phyloP scores from a whole-genome alignment of 2,888 invertebrate species.

The Saturnia japonica region DNA sequence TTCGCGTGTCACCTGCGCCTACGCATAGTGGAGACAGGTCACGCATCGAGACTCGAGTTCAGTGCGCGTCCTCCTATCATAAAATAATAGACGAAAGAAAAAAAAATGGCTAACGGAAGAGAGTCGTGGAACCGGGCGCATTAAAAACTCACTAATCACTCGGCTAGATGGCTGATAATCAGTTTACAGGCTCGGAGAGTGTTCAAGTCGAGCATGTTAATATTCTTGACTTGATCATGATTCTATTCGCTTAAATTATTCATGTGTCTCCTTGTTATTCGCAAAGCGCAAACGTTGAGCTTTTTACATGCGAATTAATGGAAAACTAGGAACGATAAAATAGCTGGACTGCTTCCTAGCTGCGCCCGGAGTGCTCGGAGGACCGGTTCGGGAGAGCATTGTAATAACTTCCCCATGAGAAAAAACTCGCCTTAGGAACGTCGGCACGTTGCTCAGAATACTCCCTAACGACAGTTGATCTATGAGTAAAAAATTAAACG shows the following conservation, averaged over 20 bases:
- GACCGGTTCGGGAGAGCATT: constrained; percentile 61
- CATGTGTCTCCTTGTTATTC: constrained; percentile 54
- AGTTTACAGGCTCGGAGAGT: constrained; percentile 23
- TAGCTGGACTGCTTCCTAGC: constrained; percentile 59
- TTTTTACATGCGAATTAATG: constrained; percentile 53
- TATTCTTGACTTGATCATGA: constrained; percentile 52
- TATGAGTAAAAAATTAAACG: neutral
- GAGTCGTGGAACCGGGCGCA: constrained; percentile 64
- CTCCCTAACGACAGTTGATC: constrained; percentile 38
- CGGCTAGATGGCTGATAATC: constrained; percentile 38
- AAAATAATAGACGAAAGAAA: constrained; percentile 63
- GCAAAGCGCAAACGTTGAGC: constrained; percentile 42
- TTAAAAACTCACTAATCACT: constrained; percentile 56
- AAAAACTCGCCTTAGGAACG: constrained; percentile 52
- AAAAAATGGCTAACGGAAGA: constrained; percentile 71
- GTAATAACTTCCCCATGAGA: constrained; percentile 58
- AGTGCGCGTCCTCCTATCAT: constrained; percentile 60
- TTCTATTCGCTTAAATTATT: constrained; percentile 49
- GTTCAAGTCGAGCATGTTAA: constrained; percentile 36
- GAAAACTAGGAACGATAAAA: constrained; percentile 50
- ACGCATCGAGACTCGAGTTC: constrained; percentile 49
- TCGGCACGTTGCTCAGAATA: constrained; percentile 43
- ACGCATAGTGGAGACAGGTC: constrained; percentile 60
- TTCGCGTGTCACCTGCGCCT: constrained; percentile 77
- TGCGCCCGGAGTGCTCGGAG: too few species aligned